phyloP scores from a whole-genome alignment of 2,113 vertebrate species.

The Rhineura floridana region DNA sequence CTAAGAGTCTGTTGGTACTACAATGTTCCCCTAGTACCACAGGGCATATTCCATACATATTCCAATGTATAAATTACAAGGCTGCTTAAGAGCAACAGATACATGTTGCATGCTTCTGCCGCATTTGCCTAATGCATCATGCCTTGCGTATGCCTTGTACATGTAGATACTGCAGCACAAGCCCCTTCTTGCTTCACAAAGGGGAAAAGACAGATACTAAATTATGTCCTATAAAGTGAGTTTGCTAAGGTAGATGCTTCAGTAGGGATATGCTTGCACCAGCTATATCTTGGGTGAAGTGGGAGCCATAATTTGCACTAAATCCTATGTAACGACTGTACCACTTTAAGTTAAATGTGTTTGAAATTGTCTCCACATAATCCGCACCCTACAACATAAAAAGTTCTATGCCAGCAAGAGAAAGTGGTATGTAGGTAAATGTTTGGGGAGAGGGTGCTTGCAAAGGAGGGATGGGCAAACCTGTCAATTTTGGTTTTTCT shows the following conservation, averaged over 20 bases:
- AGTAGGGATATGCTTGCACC: not conserved
- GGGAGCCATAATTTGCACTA: not conserved
- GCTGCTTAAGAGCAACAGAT: not conserved
- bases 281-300: not conserved
- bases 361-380: not conserved
- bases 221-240: not conserved
- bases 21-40: not conserved
- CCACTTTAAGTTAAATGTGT: not conserved
- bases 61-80: not conserved
- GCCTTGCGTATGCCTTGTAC: not conserved
- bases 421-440: not conserved
- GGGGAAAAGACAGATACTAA: not conserved
- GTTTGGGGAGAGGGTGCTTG: not conserved
- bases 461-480: not conserved
- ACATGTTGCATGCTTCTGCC: not conserved
- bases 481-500: no score
- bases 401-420: not conserved
- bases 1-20: not conserved
- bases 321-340: not conserved
- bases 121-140: no score
- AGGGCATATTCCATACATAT: not conserved
- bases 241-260: not conserved
- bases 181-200: not conserved
- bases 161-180: not conserved
- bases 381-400: not conserved